Evolutionary conservation across 2,888 invertebrate genomes (phyloP), one percentile per base, ranked within the genome.

Genomic region (Sclerodermus sp.): DNA sequence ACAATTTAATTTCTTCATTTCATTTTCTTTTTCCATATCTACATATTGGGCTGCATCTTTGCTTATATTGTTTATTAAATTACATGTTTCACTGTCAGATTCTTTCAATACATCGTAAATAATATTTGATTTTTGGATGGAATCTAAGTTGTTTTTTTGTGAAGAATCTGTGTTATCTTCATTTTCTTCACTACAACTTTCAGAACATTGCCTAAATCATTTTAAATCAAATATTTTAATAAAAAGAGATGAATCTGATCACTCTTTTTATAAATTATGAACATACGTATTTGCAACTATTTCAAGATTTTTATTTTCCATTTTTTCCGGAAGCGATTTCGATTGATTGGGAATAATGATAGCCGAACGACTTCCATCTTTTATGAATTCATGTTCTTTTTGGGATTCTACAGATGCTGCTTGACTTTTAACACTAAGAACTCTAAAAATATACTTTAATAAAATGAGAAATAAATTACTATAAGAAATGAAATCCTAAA

Each of bases 401-500:
- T 59, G 45, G 18, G 50, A 32, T 18, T 64, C 53, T 15, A 43
- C 55, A 4, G 64, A 54, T 16, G 55, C 58, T 41, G 60, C 49
- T 51, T 68, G 62, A 44, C 58, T 67, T 49, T 53, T 66, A 15
- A 64, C 45, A 10, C 44, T 49, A 5, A 57, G 62, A 13, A 64
- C 62, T 32, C 64, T 65, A 37, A 42, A 47, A 45, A 37, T 14
- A 30, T 36, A 14, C 12, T 37, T 16, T 32, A 17, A 18, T 42
- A 23, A 23, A 23, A 23, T 23, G 3, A 43, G n/a, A 41, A 36
- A 18, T 14, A 37, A 12, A 18, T 29, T 4, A 16, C 14, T 2
- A 4, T 23, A 9, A 31, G 39, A 13, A 46, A n/a, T 14, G 15
- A 17, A 23, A 37, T 37, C 17, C 17, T 14, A 45, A 32, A 15